These are phyloP conservation scores for Cheilosia soror DNA, from an alignment of 2,888 invertebrate species.

Conservation along the genomic window DNA sequence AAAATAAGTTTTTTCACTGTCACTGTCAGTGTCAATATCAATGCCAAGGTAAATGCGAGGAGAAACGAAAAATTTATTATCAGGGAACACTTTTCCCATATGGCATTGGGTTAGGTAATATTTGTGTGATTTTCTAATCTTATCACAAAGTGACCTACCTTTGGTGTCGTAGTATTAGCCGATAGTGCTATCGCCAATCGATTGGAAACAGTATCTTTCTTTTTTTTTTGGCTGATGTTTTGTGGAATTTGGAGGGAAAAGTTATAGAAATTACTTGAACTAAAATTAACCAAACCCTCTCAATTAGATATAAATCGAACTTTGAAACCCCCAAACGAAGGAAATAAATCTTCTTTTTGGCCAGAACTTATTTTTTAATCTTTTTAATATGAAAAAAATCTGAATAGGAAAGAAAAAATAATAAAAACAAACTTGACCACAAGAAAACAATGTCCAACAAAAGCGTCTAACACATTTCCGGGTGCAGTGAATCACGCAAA, in stretches of 20 bases:
- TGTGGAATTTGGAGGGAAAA: not conserved
- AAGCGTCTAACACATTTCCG: conserved; percentile 70
- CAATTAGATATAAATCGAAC: too few species aligned
- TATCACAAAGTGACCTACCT: conserved; percentile 51
- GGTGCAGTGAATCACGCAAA: conserved; percentile 51
- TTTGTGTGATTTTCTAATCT: conserved; percentile 13
- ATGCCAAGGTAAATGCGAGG: not conserved
- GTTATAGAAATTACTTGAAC: too few species aligned
- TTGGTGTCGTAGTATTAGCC: conserved; percentile 11
- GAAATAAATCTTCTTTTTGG: too few species aligned
- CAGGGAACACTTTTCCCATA: too few species aligned
- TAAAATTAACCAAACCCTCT: too few species aligned
- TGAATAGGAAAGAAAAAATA: not conserved
- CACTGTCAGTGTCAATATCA: conserved; percentile 29
- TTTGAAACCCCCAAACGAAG: too few species aligned
- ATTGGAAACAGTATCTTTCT: not conserved
- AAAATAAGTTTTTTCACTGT: conserved; percentile 4
- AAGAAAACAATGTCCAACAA: conserved; percentile 42
- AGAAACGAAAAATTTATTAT: too few species aligned
- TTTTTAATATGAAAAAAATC: too few species aligned
- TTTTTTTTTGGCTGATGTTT: not conserved
- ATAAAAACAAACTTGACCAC: not conserved
- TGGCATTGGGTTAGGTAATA: too few species aligned
- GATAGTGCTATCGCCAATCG: conserved; percentile 39
- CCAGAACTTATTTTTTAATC: too few species aligned